A percentile compares a stretch with the other conserved stretches of the same genome.
phyloP scores from a whole-genome alignment of 2,797 vertebrate genomes.

The Poeciliopsis infans region DNA sequence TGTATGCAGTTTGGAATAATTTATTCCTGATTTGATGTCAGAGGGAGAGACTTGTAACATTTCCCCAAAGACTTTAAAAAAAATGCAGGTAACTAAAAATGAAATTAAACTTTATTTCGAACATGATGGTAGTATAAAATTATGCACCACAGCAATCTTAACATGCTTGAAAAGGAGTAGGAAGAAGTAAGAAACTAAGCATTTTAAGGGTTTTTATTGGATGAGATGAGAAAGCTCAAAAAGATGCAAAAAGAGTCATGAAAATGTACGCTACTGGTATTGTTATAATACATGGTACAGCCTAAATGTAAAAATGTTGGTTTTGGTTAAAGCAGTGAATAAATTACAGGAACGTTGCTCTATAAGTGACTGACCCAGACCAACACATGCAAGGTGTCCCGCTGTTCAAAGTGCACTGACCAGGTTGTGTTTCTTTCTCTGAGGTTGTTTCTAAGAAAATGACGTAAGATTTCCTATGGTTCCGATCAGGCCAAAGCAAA shows the following conservation, averaged over 20 bases:
- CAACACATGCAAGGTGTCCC: constrained; percentile 9
- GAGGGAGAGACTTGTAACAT: background rate
- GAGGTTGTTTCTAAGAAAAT: constrained; percentile 7
- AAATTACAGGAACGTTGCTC: background rate
- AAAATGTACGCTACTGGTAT: no score
- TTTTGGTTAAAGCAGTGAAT: constrained; percentile 14
- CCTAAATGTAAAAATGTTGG: background rate
- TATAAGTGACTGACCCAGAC: background rate
- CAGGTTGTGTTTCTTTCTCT: constrained; percentile 25
- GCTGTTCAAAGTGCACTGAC: background rate
- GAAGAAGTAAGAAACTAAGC: background rate
- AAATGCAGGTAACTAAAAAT: background rate
- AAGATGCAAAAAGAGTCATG: no score
- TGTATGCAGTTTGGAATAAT: background rate
- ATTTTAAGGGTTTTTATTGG: background rate
- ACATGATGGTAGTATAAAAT: no score
- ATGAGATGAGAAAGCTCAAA: background rate
- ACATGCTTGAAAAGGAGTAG: no score
- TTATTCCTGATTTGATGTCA: background rate
- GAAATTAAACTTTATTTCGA: no score
- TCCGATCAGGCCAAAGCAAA: background rate
- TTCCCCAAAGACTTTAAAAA: background rate
- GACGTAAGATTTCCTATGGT: background rate
- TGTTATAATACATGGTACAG: no score
- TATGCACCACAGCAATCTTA: no score